These are phyloP conservation scores for Protaetia brevitarsis DNA, from an alignment of 1,140 invertebrate genomes.

Conservation along the genomic window DNA sequence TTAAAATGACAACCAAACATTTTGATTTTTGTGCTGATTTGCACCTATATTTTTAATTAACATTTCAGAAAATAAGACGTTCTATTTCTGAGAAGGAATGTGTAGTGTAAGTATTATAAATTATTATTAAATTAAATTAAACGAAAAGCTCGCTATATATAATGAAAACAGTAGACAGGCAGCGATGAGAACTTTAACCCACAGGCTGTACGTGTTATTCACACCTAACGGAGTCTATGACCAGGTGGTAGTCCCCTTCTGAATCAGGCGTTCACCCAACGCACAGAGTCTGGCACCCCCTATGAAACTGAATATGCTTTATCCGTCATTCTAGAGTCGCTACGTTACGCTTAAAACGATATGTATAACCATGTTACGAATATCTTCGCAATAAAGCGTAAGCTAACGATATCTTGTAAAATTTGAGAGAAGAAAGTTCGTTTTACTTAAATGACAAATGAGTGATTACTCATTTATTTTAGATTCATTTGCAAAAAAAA, in stretches of 20 bases:
- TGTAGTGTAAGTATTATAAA: not conserved
- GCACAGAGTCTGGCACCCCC: not conserved
- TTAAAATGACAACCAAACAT: too few species aligned
- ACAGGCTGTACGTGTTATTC: conserved; percentile 1
- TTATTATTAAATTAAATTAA: not conserved
- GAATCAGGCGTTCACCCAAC: not conserved
- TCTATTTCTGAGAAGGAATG: not conserved
- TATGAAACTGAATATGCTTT: not conserved
- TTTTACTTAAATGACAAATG: too few species aligned
- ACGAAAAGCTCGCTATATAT: not conserved
- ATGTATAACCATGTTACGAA: too few species aligned
- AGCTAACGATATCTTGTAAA: too few species aligned
- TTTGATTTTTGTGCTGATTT: too few species aligned
- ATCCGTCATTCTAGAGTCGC: not conserved
- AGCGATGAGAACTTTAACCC: conserved; percentile 8
- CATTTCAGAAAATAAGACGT: too few species aligned
- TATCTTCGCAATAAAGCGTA: too few species aligned
- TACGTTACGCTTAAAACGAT: not conserved
- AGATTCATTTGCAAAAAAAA: too few species aligned
- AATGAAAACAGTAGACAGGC: not conserved
- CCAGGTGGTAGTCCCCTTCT: conserved; percentile 14
- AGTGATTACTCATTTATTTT: too few species aligned
- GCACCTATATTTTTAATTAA: too few species aligned
- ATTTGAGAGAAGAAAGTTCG: too few species aligned
- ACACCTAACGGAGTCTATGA: conserved; percentile 12